Base-by-base conservation (phyloP, 2,888 invertebrate genomes). In the Drosophila kanekoi region DNA sequence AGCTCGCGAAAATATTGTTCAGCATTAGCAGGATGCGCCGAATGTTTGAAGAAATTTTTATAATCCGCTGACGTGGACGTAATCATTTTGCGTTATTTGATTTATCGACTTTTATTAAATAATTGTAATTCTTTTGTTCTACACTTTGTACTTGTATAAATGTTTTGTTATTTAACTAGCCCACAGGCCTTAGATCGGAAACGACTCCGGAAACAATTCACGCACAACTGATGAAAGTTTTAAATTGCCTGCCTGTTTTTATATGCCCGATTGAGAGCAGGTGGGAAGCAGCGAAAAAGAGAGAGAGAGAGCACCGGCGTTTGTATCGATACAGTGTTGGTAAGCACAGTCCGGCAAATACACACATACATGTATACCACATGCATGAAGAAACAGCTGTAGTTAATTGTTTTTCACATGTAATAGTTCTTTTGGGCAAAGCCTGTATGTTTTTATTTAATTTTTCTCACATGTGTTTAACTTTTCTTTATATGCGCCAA, bases 11-110 rank as follows among this genome's bases (percentile, higher is more conserved):
- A 87, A 68, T 76, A 90, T 66, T 90, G 90, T 65, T 91, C 82
- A 40, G 90, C 90, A 87, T 91, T 91, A 6, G 89, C 82, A 51
- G 90, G 90, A 56, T 80, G 85, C 3, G 90, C 90, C 16, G 90
- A 63, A 43, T 81, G 83, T 64, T 90, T 90, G 20, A 90, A 91
- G 44, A 89, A 90, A 5, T 77, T 85, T 20, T 73, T 72, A 68
- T 89, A 90, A 65, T 90, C 90, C 61, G 86, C 80, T 37, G 77
- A 80, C 9, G 83, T 66, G 28, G 87, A 84, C 9, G 90, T 81
- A 56, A 90, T 89, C 90, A 90, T 90, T 66, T 72, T 87, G 38
- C 20, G 5, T 53, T 70, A 16, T 28, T 53, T 62, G 1, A 28
- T n/a, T 38, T 16, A 18, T 60, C 40, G 43, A 51, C 44, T 68